Evolutionary conservation across 1,140 invertebrate genomes (phyloP), one percentile per base, ranked within the genome.

Genomic region (Heliconius hermathena): DNA sequence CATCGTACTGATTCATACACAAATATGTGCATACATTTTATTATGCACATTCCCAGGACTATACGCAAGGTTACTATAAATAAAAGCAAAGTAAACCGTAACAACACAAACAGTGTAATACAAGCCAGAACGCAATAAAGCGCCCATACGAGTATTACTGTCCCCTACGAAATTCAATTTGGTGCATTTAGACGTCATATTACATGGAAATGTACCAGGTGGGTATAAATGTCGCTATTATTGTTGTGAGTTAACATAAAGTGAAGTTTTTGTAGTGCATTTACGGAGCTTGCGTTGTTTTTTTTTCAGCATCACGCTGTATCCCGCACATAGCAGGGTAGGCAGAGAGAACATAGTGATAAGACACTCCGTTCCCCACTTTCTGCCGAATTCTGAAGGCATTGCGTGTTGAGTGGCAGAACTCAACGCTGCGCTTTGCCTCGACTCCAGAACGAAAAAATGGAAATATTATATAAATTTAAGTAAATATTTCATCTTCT

Each of bases 81-180:
- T 72, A 38, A 72, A 72, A 41, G 33, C 71, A 72, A n/a, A 66
- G 71, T 38, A 72, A 33, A 16, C n/a, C 8, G 33, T 73, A 73
- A 78, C 71, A 73, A 57, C 41, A 78, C 46, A 60, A 66, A 57
- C 54, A 54, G 41, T 41, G 57, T 66, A 74, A 74, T 75, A 66
- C 36, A 54, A 81, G 36, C 66, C 38, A 79, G 57, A 76, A 71
- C 66, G 66, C 74, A 76, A 79, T 79, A 79, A 79, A 82, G 54
- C 78, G 71, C 77, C 74, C 70, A 79, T 76, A 76, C 81, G 73
- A 74, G 76, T 76, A 82, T 82, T 79, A 82, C 81, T 81, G 77
- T 77, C 74, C 73, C 71, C 78, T 74, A 72, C 78, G 74, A 72
- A 79, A 83, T 81, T 83, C 82, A 83, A 83, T 83, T 83, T 83